Evolutionary conservation across 2,113 vertebrate genomes (phyloP).

Genomic region (Bungarus multicinctus): DNA sequence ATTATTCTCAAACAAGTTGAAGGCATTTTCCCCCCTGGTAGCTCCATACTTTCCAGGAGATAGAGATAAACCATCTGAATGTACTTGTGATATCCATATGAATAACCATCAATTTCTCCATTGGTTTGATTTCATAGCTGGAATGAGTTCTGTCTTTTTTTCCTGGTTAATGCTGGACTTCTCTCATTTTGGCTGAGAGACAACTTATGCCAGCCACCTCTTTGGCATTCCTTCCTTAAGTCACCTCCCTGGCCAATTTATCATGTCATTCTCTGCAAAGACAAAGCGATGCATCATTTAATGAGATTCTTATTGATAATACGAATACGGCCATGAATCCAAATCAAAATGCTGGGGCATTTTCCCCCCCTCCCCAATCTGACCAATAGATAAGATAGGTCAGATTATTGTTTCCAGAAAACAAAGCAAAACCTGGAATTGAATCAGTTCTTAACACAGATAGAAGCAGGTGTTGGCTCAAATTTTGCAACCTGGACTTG

Average conservation of each 20-base stretch:
- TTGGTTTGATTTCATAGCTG: background rate
- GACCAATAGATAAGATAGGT: background rate
- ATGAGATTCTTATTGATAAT: background rate
- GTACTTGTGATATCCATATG: background rate
- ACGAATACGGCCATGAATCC: background rate
- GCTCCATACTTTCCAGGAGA: background rate
- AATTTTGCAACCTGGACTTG: background rate
- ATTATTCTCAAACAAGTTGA: conserved; percentile 16
- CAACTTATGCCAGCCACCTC: background rate
- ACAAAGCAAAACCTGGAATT: background rate
- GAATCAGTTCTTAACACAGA: background rate
- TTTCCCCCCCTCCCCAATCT: background rate
- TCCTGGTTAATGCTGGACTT: background rate
- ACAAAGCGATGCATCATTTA: background rate
- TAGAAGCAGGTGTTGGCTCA: background rate
- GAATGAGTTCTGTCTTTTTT: background rate
- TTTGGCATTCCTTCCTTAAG: background rate
- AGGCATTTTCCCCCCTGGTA: background rate
- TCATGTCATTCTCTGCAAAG: background rate
- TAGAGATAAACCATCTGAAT: background rate
- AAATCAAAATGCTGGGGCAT: background rate
- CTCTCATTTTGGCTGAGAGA: background rate
- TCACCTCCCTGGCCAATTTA: background rate
- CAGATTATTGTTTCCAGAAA: background rate
- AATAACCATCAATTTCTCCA: background rate